phyloP scores from a whole-genome alignment of 2,113 vertebrate species.

The Perognathus longimembris region DNA sequence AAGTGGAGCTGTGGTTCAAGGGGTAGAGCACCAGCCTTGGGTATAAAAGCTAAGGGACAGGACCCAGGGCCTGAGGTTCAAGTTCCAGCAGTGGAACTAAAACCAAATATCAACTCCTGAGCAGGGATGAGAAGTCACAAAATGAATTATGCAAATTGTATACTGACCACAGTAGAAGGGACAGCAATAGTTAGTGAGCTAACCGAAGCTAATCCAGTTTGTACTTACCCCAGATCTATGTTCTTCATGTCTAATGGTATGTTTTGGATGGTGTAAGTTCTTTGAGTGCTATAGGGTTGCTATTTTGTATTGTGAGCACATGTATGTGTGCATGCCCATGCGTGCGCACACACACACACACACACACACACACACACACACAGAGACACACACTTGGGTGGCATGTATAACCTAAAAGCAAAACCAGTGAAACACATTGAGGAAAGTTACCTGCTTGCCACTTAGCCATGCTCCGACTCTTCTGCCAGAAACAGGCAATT shows the following conservation, averaged over 20 bases:
- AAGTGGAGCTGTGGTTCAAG: too few relatives aligned
- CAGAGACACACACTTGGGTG: neutral
- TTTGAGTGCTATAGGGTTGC: neutral
- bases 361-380: too few relatives aligned
- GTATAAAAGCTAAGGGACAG: too few relatives aligned
- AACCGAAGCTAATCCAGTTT: neutral
- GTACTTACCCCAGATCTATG: neutral
- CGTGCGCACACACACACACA: too few relatives aligned
- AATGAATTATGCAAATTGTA: neutral
- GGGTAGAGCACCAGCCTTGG: too few relatives aligned
- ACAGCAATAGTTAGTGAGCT: neutral
- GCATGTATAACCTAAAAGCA: neutral
- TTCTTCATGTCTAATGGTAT: neutral
- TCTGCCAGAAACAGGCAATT: neutral
- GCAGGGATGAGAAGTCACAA: too few relatives aligned
- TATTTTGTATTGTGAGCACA: neutral
- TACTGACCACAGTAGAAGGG: neutral
- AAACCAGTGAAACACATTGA: constrained; percentile 15
- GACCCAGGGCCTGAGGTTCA: too few relatives aligned
- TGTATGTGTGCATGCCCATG: too few relatives aligned
- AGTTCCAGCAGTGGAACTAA: too few relatives aligned
- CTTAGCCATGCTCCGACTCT: constrained; percentile 34
- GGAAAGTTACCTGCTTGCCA: constrained; percentile 27
- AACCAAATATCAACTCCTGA: too few relatives aligned
- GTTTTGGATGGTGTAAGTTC: neutral